Evolutionary conservation across 2,113 vertebrate genomes (phyloP).

Genomic region (Carlito syrichta): DNA sequence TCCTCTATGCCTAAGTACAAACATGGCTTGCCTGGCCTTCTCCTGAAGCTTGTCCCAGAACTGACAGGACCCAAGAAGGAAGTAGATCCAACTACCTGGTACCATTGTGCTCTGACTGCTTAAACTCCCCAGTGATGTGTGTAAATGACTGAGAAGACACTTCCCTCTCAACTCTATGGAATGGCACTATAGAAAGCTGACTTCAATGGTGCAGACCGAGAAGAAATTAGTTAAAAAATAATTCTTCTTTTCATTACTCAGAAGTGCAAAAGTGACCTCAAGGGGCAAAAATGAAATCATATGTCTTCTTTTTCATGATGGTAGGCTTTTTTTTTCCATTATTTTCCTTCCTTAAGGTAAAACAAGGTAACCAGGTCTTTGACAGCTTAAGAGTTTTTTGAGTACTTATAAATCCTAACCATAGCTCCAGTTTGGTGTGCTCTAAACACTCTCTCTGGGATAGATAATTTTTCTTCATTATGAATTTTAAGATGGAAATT

Average conservation of each 20-base stretch:
- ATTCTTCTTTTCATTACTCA: background rate
- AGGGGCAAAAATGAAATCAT: background rate
- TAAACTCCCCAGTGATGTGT: background rate
- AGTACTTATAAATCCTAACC: background rate
- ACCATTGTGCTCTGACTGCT: background rate
- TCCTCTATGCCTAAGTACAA: background rate
- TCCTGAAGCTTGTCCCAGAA: background rate
- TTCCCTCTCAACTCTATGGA: background rate
- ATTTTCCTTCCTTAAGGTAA: background rate
- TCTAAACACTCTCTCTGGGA: background rate
- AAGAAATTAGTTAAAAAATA: background rate
- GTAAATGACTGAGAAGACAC: background rate
- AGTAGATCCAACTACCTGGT: background rate
- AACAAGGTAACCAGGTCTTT: background rate
- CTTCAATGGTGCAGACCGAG: background rate
- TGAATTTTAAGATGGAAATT: conserved; percentile 40
- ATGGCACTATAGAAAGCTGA: background rate
- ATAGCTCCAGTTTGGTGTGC: background rate
- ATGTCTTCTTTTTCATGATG: background rate
- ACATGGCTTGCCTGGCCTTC: background rate
- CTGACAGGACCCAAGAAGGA: background rate
- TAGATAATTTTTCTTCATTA: conserved; percentile 47
- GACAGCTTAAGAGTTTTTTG: background rate
- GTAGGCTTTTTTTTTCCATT: background rate
- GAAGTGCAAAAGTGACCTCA: background rate